Evolutionary conservation across 64 coral and sea anemone species (phyloP).

Genomic region (Actinia tenebrosa): DNA sequence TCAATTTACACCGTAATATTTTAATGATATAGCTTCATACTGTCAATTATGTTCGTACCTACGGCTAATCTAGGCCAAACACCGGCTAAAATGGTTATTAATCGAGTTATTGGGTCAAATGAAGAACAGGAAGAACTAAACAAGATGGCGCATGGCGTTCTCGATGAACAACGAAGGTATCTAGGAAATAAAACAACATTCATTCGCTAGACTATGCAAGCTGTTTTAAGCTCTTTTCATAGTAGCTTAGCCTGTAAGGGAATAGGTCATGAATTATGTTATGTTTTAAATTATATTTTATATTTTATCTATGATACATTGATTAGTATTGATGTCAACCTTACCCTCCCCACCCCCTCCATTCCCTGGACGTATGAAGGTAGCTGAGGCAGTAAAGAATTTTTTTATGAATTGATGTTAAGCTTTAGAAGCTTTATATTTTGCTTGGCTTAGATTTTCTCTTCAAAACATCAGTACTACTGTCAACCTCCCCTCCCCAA

Average conservation of each 20-base stretch:
- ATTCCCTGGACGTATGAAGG: background rate
- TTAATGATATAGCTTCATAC: background rate
- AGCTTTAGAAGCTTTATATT: too few species aligned
- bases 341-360: too few species aligned
- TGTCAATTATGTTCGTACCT: background rate
- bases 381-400: background rate
- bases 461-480: too few species aligned
- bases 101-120: constrained; percentile 73
- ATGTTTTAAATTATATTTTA: background rate
- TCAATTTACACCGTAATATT: background rate
- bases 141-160: constrained; percentile 93
- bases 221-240: background rate
- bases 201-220: background rate
- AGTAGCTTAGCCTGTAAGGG: too few species aligned
- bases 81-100: constrained; percentile 44
- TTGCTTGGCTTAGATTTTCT: too few species aligned
- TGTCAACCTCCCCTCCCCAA: too few species aligned
- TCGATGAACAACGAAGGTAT: constrained; percentile 79
- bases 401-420: background rate
- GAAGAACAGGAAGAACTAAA: constrained; percentile 96
- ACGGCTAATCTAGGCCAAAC: background rate
- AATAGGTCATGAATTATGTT: too few species aligned
- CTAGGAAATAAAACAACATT: background rate
- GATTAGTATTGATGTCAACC: too few species aligned
- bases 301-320: too few species aligned